Conservation (phyloP, 2,888 invertebrate species). For the Pristionchus entomophagus region DNA sequence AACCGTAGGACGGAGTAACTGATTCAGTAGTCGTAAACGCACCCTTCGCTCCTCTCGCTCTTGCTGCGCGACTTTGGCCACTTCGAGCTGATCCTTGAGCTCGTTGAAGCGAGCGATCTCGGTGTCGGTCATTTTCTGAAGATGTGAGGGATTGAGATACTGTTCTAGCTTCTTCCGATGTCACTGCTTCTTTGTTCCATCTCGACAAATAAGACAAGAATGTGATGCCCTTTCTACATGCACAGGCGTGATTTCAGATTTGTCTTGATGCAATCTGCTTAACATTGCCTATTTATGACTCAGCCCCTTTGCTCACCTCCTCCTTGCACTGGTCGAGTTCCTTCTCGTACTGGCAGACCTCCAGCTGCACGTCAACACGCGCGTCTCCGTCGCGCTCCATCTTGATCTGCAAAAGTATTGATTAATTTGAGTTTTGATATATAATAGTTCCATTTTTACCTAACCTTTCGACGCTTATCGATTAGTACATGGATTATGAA, state of each 20-base stretch:
- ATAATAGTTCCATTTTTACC: no score
- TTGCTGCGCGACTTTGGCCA: conserved; percentile 14
- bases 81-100: conserved; percentile 60
- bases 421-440: background rate
- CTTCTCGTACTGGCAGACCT: conserved; percentile 65
- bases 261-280: no score
- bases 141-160: background rate
- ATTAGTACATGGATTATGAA: no score
- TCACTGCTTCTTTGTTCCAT: no score
- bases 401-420: conserved; percentile 54
- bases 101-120: conserved; percentile 58
- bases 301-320: conserved; percentile 53
- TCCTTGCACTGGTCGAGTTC: conserved; percentile 63
- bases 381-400: conserved; percentile 54
- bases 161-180: no score
- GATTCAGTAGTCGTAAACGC: background rate
- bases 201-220: no score
- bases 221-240: no score
- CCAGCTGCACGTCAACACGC: conserved; percentile 61
- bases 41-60: conserved; percentile 32
- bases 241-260: no score
- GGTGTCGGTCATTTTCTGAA: conserved; percentile 62
- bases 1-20: background rate
- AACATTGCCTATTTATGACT: no score
- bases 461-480: no score